Evolutionary conservation across 1,140 invertebrate genomes (phyloP).

Genomic region (Ceratitis capitata): DNA sequence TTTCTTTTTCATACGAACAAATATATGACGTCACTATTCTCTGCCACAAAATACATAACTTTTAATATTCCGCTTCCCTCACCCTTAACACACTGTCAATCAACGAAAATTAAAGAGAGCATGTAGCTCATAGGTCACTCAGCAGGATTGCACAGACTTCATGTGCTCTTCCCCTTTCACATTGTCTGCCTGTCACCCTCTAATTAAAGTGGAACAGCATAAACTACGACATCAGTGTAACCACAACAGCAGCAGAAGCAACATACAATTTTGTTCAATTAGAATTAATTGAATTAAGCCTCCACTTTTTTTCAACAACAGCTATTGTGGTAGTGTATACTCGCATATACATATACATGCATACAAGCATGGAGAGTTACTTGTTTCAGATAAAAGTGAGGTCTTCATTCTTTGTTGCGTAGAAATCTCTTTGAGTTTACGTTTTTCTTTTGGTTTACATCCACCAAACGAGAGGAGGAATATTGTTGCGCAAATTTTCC

Average conservation of each 20-base stretch:
- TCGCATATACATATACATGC: too few relatives aligned
- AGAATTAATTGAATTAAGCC: conserved; percentile 11
- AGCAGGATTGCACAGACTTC: background rate
- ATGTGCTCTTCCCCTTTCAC: background rate
- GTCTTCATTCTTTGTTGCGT: background rate
- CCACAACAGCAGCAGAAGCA: background rate
- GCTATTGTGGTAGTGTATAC: background rate
- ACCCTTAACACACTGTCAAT: background rate
- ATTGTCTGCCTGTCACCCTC: background rate
- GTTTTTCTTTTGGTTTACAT: too few relatives aligned
- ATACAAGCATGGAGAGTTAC: background rate
- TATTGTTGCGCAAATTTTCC: background rate
- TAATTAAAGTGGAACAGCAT: background rate
- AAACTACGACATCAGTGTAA: background rate
- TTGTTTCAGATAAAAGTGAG: background rate
- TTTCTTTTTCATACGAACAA: too few relatives aligned
- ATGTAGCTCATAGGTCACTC: background rate
- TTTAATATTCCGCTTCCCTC: background rate
- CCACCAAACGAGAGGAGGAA: background rate
- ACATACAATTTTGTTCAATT: conserved; percentile 1
- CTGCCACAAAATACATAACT: too few relatives aligned
- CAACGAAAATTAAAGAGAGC: background rate
- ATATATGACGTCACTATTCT: too few relatives aligned
- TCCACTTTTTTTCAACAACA: background rate
- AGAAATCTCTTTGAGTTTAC: conserved; percentile 1